These are phyloP conservation scores for Polypedilum pembai DNA, from an alignment of 1,140 invertebrate species.

Conservation along the genomic window DNA sequence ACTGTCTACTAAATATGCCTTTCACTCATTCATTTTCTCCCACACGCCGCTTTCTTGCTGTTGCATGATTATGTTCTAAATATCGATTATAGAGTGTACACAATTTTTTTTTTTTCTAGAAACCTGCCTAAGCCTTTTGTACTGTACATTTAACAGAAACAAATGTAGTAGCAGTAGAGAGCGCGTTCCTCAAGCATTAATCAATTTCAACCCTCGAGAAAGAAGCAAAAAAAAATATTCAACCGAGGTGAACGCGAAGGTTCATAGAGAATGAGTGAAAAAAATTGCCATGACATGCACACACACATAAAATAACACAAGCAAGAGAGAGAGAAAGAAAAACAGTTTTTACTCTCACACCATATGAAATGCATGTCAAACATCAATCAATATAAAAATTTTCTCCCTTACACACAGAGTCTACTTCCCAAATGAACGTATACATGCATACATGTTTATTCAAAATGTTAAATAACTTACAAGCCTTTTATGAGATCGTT, in stretches of 20 bases:
- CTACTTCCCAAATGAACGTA: neutral
- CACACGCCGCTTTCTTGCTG: neutral
- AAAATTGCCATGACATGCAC: conserved; percentile 16
- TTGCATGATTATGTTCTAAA: conserved; percentile 7
- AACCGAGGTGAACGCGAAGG: neutral
- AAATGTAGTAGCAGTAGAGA: neutral
- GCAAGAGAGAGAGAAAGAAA: neutral
- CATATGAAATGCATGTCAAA: conserved; percentile 11
- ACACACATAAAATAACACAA: conserved; percentile 2
- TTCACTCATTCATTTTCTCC: neutral
- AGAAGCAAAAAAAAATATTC: neutral
- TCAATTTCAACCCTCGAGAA: conserved; percentile 17
- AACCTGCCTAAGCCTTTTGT: neutral
- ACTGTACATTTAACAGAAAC: neutral
- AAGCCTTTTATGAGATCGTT: conserved; percentile 12
- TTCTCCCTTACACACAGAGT: neutral
- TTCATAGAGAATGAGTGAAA: neutral
- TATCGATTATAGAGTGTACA: conserved; percentile 17
- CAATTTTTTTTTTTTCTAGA: neutral
- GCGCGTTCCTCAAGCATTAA: conserved; percentile 8
- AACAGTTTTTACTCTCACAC: neutral
- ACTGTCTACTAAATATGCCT: neutral
- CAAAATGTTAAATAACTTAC: conserved; percentile 16
- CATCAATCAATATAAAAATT: conserved; percentile 18
- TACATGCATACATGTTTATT: conserved; percentile 13